Evolutionary conservation across 2,113 vertebrate genomes (phyloP), one percentile per base, ranked within the genome.

Genomic region (Mesoclemmys tuberculata): DNA sequence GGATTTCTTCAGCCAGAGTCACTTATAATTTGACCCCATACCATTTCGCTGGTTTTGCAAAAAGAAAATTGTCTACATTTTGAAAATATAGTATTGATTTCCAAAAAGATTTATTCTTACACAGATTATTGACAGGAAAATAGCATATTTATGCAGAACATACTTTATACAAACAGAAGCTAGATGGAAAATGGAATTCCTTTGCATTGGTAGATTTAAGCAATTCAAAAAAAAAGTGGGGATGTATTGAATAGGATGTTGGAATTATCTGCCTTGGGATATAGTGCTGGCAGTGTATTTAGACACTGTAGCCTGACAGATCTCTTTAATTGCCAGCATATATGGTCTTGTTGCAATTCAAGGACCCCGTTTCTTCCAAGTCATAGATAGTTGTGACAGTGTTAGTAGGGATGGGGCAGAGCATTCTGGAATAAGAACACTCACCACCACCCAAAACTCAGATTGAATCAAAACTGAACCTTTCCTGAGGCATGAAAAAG

Each of bases 291-390:
- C 97, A 96, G 22, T 79, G 93, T 89, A 93, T 92, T 88, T 71
- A 95, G 95, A 84, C 91, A 94, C 91, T 96, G 93, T 90, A 93
- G 94, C 86, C 90, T 96, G 91, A 97, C 90, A 84, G 93, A 97
- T 91, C 19, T 71, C 19, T 38, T 38, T 75, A 95, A 95, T 93
- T 97, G 95, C 95, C 95, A 97, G 92, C 92, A 75, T 5, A 31
- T 87, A 87, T 49, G 81, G 80, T 89, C 92, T 95, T 96, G 96
- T 95, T 95, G 95, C 96, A 97, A 96, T 95, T 95, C 96, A 91
- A 93, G 81, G 96, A 95, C 96, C 95, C 74, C 5, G 1, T 71
- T 68, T 68, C n/a, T 77, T 27, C 41, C 26, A 46, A 13, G 12
- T 77, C 26, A 94, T 90, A 92, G 96, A 88, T 95, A 95, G 95